Base-by-base conservation (phyloP, 2,113 vertebrate genomes). In the Sceloporus undulatus region DNA sequence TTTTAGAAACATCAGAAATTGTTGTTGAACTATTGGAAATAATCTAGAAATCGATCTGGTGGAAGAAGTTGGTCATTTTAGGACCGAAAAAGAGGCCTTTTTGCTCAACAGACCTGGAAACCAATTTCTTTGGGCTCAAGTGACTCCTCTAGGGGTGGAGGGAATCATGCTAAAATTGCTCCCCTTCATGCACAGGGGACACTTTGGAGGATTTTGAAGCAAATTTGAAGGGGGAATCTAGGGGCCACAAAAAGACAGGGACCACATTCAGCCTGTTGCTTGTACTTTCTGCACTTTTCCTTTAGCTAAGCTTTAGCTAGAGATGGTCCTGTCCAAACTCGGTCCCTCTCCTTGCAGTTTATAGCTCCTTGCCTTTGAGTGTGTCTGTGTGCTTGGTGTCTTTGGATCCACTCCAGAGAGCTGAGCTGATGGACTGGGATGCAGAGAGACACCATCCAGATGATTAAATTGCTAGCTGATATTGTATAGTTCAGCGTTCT, bases 401-500 rank as follows among this genome's bases (percentile, higher is more conserved):
- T 86, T 70, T 71, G 65, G 76, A 56, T 79, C 56, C 3, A 68
- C 19, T 70, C 76, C 65, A 86, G 42, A 38, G 29, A 25, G 2
- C 4, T 23, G 38, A 65, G 74, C 27, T 48, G 74, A 48, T 66
- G 59, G 40, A 52, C 14, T 21, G 14, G 74, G 25, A 38, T 78
- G 59, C 21, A 25, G n/a, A 79, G 76, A 40, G 85, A 56, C 19
- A 86, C 42, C 62, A 38, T 56, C 65, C 66, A 9, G 74, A 42
- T 42, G 87, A 79, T 40, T 29, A 78, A 83, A 77, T 59, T 13
- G 74, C 14, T 3, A 68, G 40, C 27, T 59, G 48, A 78, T 52
- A 82, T 80, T 81, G 54, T 74, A 59, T 29, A 62, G 40, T 27
- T 59, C 52, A 71, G 66, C 65, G 56, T 88, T 84, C 82, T 84